Evolutionary conservation across 2,888 invertebrate species (phyloP), one percentile per base, ranked within the genome.

Genomic region (Troilus luridus): DNA sequence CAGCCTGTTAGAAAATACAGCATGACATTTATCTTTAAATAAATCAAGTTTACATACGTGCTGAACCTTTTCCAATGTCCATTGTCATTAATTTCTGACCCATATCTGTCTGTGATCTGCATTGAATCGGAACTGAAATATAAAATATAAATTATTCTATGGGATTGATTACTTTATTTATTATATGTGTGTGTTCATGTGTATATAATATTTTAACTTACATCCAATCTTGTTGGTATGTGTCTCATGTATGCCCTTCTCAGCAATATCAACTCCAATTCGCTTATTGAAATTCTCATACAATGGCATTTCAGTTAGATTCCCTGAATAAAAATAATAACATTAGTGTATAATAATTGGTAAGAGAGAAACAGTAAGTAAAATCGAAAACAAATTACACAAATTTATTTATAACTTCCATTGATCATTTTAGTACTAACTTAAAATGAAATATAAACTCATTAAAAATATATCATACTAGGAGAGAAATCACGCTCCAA

Each of bases 271-370:
- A 56, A 56, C 56, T 56, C 56, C 41, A 19, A 85, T 41, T n/a
- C 56, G 56, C 17, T 11, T 0, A n/a, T 54, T 56, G 3, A 56
- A 56, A 56, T 56, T 9, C n/a, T 58, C 54, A 85, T 54, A 85
- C 10, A n/a, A 85, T 21, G 85, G 85, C 85, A 85, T 85, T 85
- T 85, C 85, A 85, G 85, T 85, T 5, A 85, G 10, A 56, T 58
- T 56, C 5, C 7, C 85, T 85, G 17, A n/a, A 85, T 10, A 56
- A 85, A 21, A 56, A 54, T 85, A 56, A 58, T 12, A 11, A 85
- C n/a, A 85, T 85, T 56, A 67, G 5, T 67, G 12, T n/a, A 56
- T 56, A 41, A 41, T 77, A 27, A 14, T 24, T 10, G 2, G 11
- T 19, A 9, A 62, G 62, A 62, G 21, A 21, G 21, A 7, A 62